A percentile compares a stretch with the other conserved stretches of the same genome.
phyloP scores from a whole-genome alignment of 2,888 invertebrate species.

The Harpagoxenus sublaevis region DNA sequence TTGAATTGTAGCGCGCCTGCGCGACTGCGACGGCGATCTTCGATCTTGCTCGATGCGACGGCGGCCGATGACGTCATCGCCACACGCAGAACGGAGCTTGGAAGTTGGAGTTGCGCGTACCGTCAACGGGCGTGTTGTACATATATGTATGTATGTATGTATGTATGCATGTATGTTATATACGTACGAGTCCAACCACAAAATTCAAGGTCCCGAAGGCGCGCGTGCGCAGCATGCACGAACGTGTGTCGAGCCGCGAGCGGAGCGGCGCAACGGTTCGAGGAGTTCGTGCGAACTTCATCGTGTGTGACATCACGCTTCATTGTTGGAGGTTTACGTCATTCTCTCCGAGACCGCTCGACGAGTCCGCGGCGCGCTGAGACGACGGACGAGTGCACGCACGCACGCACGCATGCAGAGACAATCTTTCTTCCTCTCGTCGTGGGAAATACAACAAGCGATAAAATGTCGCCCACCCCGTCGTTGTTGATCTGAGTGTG shows the following conservation, averaged over 20 bases:
- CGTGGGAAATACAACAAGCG: conserved; percentile 43
- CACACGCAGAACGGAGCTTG: neutral
- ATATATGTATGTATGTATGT: too few relatives aligned
- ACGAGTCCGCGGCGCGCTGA: conserved; percentile 55
- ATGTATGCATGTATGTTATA: too few relatives aligned
- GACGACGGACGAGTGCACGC: conserved; percentile 41
- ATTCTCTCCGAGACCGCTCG: conserved; percentile 80
- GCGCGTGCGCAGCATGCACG: conserved; percentile 15
- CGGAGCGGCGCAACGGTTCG: neutral
- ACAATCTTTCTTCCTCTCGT: conserved; percentile 29
- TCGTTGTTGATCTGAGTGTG: conserved; percentile 41
- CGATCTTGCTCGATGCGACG: neutral
- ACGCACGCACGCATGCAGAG: conserved; percentile 33
- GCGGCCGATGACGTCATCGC: conserved; percentile 25
- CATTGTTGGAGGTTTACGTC: conserved; percentile 86
- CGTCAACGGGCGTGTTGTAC: neutral
- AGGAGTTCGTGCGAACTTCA: conserved; percentile 57
- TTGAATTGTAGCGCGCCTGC: conserved; percentile 2
- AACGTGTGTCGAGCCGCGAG: conserved; percentile 18
- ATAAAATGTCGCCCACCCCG: conserved; percentile 69
- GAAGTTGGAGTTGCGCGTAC: neutral
- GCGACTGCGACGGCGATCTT: neutral
- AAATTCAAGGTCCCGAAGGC: conserved; percentile 35
- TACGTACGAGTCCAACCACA: neutral
- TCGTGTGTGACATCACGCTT: conserved; percentile 85